Evolutionary conservation across 2,113 vertebrate genomes (phyloP).

Genomic region (Haemorhous mexicanus): DNA sequence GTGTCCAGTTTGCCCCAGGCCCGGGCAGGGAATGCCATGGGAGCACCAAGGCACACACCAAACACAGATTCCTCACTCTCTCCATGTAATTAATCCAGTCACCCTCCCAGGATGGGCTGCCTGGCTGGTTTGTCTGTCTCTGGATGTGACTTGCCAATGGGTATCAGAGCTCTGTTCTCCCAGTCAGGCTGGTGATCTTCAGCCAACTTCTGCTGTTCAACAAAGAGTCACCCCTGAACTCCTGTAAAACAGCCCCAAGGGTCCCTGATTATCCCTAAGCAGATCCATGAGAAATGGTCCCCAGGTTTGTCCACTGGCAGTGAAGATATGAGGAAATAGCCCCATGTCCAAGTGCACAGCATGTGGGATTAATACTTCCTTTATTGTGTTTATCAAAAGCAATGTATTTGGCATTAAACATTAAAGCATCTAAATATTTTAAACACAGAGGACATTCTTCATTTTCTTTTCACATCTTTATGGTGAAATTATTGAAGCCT

Average conservation of each 20-base stretch:
- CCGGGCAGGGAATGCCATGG: background rate
- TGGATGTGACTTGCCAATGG: background rate
- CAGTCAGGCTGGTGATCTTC: background rate
- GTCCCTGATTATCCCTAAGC: background rate
- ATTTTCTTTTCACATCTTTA: background rate
- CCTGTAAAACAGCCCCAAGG: background rate
- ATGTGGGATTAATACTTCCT: background rate
- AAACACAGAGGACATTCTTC: background rate
- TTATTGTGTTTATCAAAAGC: background rate
- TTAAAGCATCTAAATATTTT: conserved; percentile 24
- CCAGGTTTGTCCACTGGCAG: background rate
- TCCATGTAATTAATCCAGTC: background rate
- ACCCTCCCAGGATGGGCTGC: background rate
- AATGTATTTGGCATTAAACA: background rate
- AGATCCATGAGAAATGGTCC: background rate
- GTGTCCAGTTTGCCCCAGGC: background rate
- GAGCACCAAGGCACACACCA: background rate
- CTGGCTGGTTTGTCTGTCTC: background rate
- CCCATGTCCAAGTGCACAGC: accelerated
- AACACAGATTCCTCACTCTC: background rate
- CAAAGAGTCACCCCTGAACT: background rate
- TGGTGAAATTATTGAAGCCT: no score
- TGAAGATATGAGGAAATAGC: background rate
- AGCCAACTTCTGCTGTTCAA: background rate
- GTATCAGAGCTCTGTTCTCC: background rate